These are phyloP conservation scores for Cryptoprocta ferox DNA, from an alignment of 2,797 vertebrate species.

Conservation along the genomic window DNA sequence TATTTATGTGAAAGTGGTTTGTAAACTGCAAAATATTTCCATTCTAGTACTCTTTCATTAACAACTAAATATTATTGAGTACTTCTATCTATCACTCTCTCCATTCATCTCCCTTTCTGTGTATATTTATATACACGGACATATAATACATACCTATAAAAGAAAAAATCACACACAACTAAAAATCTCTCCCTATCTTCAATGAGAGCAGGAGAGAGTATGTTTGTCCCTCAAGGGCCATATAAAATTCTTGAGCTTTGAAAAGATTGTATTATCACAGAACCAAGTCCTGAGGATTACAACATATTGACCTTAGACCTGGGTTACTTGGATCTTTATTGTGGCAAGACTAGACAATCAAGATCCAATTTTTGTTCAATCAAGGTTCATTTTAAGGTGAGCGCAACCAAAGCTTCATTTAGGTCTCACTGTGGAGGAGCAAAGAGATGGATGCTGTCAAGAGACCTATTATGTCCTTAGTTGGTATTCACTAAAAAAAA, in stretches of 20 bases:
- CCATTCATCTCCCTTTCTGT: background rate
- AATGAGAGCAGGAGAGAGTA: background rate
- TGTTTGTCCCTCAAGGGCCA: background rate
- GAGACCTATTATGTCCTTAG: background rate
- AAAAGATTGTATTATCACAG: background rate
- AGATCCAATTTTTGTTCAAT: background rate
- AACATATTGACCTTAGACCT: background rate
- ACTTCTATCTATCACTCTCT: background rate
- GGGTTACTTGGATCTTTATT: background rate
- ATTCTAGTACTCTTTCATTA: background rate
- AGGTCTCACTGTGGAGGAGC: background rate
- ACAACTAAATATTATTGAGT: background rate
- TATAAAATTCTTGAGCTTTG: background rate
- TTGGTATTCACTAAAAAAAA: background rate
- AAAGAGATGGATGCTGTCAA: background rate
- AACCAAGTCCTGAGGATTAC: background rate
- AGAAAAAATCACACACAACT: background rate
- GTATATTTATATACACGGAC: background rate
- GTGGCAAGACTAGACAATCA: background rate
- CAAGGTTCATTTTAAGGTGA: background rate
- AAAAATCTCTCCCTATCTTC: background rate
- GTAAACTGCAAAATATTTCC: background rate
- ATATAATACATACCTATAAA: background rate
- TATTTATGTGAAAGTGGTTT: constrained; percentile 20
- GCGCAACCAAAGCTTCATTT: background rate